A percentile compares a stretch with the other conserved stretches of the same genome.
Conservation (phyloP, 2,888 invertebrate genomes). For the Drosophila atroscutellata region DNA sequence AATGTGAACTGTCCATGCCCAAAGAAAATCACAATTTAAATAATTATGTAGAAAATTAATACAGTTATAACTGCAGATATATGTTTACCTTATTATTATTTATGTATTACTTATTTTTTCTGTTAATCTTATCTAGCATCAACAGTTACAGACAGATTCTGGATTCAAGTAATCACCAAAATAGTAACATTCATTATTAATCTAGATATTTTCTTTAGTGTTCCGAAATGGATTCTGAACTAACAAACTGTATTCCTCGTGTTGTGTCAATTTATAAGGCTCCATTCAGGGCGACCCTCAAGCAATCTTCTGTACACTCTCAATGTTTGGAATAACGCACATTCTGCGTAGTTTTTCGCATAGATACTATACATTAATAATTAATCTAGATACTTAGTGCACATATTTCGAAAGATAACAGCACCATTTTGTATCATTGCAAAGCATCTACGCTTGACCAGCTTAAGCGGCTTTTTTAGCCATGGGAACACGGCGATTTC, state of each 20-base stretch:
- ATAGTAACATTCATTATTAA: neutral
- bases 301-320: neutral
- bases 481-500: constrained; percentile 20
- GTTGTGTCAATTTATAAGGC: neutral
- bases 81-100: neutral
- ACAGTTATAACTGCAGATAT: neutral
- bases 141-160: neutral
- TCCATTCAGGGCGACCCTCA: neutral
- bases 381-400: neutral
- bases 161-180: neutral
- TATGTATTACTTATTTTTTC: neutral
- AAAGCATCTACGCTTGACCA: constrained; percentile 29
- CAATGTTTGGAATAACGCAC: neutral
- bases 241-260: neutral
- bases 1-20: neutral
- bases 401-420: constrained; percentile 2
- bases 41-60: neutral
- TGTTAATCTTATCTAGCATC: neutral
- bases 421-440: constrained; percentile 6
- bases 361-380: neutral
- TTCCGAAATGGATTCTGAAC: neutral
- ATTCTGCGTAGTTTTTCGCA: neutral
- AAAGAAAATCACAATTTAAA: neutral
- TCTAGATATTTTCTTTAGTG: neutral
- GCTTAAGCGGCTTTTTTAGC: constrained; percentile 30